Base-by-base conservation (phyloP, 2,797 vertebrate genomes). In the Anisognathus igniventris region DNA sequence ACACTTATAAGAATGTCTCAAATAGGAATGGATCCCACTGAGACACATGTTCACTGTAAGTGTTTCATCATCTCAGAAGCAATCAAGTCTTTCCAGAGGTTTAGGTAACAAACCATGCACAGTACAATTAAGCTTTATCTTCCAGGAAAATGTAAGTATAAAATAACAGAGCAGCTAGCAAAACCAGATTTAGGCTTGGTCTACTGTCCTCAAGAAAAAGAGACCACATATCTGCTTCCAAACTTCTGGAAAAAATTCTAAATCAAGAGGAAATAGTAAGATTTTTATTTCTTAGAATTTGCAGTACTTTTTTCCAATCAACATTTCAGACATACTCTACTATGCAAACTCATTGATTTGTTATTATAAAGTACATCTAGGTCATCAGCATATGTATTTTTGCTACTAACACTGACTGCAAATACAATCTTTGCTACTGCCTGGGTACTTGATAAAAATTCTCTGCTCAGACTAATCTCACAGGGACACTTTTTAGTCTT, bases 41-140 rank as follows among this genome's bases (percentile, higher is more conserved):
- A 78, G 30, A 84, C 21, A 86, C 2, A 30, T 0, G 0, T 37
- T 42, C 62, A 67, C 27, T 40, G 0, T 8, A 88, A 47, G 14
- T 30, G n/a, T 50, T 92, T 78, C 53, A 91, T 47, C n/a, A 57
- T n/a, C 28, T 65, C 64, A 37, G 73, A 78, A 75, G 40, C 31
- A 60, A 82, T 19, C 37, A 51, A 47, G 31, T 44, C 40, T 65
- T 95, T 86, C 37, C 18, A 90, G 40, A 9, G 5, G 42, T 86
- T 53, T 79, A 45, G 54, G 42, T 24, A 53, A 25, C 17, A 92
- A 76, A 70, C 8, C 12, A 58, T 6, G 21, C n/a, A 53, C 16
- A 79, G 56, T n/a, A 87, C 19, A 66, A 53, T 44, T 67, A 75
- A 93, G 13, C 8, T 18, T 40, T 47, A 27, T 27, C 21, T 88